Evolutionary conservation across 2,888 invertebrate species (phyloP), one percentile per base, ranked within the genome.

Genomic region (Drosophila leonis): DNA sequence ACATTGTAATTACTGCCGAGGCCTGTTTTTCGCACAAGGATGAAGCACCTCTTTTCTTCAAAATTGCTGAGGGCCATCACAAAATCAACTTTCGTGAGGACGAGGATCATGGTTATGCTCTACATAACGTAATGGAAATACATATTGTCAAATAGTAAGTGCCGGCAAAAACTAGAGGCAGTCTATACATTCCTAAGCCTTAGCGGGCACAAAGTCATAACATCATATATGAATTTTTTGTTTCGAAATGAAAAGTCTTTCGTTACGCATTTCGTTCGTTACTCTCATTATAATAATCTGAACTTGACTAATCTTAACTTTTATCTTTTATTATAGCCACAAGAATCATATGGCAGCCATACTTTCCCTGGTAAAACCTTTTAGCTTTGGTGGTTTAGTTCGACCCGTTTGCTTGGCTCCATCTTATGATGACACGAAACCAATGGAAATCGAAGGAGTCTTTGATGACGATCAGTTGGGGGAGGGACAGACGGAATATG

Each of bases 91-190:
- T 66, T 12, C 10, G 27, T 0, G 37, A 13, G 15, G 12, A 44
- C 6, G 79, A 69, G 0, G 57, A 61, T 2, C 59, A 70, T 35
- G 56, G 65, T 4, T 72, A 66, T 33, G 2, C 20, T 10, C 48
- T 67, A n/a, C 80, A 88, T 49, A 85, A 83, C 18, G 37, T 88
- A 1, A 75, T 78, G 13, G n/a, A 55, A 7, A 65, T 82, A 24
- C 15, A 61, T 4, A 7, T 59, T n/a, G 20, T 49, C 0, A 8
- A 24, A 9, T 1, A 7, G 86, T 88, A 70, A 65, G 83, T 70
- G 39, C 33, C 24, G 2, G 4, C 24, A 24, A 31, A 10, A 24
- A 29, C 6, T 7, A 29, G 29, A 29, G 29, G 4, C 5, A 7
- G 5, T 29, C 5, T 29, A 3, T 29, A 29, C 4, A 29, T 29